Base-by-base conservation (phyloP, 1,140 invertebrate species). In the Macrotrachela quadricornifera region DNA sequence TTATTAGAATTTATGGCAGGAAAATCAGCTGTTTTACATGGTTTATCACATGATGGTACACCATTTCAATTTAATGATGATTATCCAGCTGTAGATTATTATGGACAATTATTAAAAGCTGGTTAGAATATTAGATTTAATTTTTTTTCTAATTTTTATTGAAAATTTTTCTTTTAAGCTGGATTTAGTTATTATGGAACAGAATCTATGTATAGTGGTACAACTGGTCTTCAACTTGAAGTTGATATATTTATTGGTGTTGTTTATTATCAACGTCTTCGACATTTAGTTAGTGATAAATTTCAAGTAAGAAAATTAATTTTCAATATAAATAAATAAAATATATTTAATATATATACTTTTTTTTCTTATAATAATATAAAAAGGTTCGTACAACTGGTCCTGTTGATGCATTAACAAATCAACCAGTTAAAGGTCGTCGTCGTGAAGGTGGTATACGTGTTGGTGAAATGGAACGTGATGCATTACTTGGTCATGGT, bases 381-480 rank as follows among this genome's bases (percentile, higher is more conserved):
- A 30, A 30, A 30, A 2, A 30, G 21, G 90, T 95, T 0, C 77
- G 92, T 57, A 83, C 85, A 21, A 95, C 85, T 2, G 92, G 92
- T 13, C 79, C 85, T 0, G 76, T 88, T 13, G 90, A 97, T 65
- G 71, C 76, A 3, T 61, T 92, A 10, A 95, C 88, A 0, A 77
- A 80, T 37, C 90, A 96, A 66, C 91, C 91, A 0, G 78, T 95
- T 41, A 88, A 94, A 57, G 77, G 77, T 13, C 62, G 77, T 2
- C 80, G 85, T 62, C 76, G 80, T 62, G 86, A 83, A 12, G 92
- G 92, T 49, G 92, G 92, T 56, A 82, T 96, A 41, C 75, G 92
- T 53, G 91, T 97, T 64, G 94, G 94, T 56, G 94, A 99, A 74
- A 99, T 99, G 94, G 94, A 99, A 74, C 76, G 92, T 48, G 94